A percentile compares a stretch with the other conserved stretches of the same genome.
Evolutionary conservation across 92 coral and sea anemone species (phyloP).

Genomic region (Zoanthus sansibaricus): DNA sequence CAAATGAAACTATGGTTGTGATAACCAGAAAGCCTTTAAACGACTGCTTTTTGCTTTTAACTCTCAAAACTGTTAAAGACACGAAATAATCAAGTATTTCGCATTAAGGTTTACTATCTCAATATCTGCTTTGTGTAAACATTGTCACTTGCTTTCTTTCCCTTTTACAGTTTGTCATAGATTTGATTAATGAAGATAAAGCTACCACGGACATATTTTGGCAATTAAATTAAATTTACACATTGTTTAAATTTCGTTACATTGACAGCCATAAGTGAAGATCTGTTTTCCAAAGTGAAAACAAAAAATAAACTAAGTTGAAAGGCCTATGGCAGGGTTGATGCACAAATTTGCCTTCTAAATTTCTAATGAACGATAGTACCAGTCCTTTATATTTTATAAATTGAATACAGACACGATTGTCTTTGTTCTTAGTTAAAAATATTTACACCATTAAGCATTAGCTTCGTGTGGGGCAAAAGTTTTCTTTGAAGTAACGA

Average conservation of each 20-base stretch:
- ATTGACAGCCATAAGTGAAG: slow-evolving; percentile 48
- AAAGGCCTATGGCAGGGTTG: neutral
- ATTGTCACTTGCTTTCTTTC: slow-evolving; percentile 11
- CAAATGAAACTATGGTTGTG: slow-evolving; percentile 24
- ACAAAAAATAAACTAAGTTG: slow-evolving; percentile 22
- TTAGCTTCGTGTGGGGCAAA: slow-evolving; percentile 74
- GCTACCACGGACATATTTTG: slow-evolving; percentile 60
- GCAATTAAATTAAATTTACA: slow-evolving; percentile 75
- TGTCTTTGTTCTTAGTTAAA: slow-evolving; percentile 55
- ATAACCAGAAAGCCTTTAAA: neutral
- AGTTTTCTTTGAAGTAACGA: slow-evolving; percentile 36
- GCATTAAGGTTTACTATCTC: slow-evolving; percentile 5
- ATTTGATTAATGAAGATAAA: slow-evolving; percentile 60
- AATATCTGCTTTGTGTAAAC: slow-evolving; percentile 22
- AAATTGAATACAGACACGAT: slow-evolving; percentile 48
- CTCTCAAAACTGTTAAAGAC: slow-evolving; percentile 1
- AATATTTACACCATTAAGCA: slow-evolving; percentile 48
- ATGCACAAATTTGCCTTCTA: slow-evolving; percentile 12
- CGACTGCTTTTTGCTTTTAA: slow-evolving; percentile 31
- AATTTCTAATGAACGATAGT: slow-evolving; percentile 24
- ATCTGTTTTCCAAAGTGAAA: slow-evolving; percentile 29
- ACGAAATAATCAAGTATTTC: neutral
- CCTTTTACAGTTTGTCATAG: slow-evolving; percentile 53
- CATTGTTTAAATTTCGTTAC: slow-evolving; percentile 54
- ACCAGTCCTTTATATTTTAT: slow-evolving; percentile 23